Conservation (phyloP, 1,140 invertebrate genomes). For the Platorchestia sp. region DNA sequence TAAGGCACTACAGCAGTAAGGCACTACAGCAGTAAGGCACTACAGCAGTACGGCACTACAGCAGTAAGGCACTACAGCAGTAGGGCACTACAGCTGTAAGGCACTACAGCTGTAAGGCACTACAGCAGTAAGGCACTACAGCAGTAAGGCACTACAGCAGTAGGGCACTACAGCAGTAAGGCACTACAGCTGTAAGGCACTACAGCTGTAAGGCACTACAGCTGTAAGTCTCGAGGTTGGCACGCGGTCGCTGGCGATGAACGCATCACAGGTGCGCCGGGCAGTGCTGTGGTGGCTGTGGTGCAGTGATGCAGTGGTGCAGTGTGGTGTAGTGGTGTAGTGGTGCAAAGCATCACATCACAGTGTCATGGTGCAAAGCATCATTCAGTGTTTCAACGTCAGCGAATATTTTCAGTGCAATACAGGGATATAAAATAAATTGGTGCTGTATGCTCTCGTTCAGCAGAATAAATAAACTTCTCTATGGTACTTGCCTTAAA, state of each 20-base stretch:
- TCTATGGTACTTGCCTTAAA: no score
- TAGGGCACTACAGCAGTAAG: not conserved
- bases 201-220: not conserved
- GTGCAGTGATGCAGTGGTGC: constrained; percentile 14
- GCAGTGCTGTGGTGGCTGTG: not conserved
- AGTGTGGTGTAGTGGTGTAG: not conserved
- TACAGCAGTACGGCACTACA: not conserved
- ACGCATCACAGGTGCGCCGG: not conserved
- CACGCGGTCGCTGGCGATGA: not conserved
- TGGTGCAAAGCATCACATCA: not conserved
- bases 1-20: no score
- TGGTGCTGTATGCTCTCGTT: no score
- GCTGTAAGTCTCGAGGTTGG: not conserved
- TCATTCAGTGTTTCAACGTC: no score
- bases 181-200: not conserved
- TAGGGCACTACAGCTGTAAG: not conserved
- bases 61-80: not conserved
- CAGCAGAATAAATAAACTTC: no score
- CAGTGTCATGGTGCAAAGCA: not conserved
- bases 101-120: not conserved
- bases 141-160: not conserved
- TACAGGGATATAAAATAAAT: no score
- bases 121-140: not conserved
- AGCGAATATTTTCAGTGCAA: no score
- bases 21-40: not conserved